Evolutionary conservation across 2,113 vertebrate species (phyloP), one percentile per base, ranked within the genome.

Genomic region (Lepisosteus oculatus): DNA sequence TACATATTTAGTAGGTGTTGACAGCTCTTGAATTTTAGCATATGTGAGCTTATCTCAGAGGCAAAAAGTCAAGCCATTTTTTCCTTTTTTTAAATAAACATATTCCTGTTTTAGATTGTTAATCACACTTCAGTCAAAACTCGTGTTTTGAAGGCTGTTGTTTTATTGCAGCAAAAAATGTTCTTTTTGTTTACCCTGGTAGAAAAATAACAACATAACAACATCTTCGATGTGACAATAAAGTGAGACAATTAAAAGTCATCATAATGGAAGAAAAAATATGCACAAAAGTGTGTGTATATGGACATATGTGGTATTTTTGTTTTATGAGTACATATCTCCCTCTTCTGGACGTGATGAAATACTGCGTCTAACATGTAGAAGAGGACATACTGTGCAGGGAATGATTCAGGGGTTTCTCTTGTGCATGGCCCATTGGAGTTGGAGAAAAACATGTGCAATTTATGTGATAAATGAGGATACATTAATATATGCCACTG

Each of bases 381-480:
- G 17, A 11, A 55, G 8, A 72, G n/a, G 44, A 54, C 17, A 74
- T 17, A 65, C 8, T n/a, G 61, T 41, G 61, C 51, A 57, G 51
- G 61, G 51, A 57, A 74, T 74, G 65, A 69, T 74, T 74, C 61
- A 65, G 56, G 61, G 62, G 54, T 69, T 70, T 65, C 73, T 74
- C 41, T 47, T 70, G 47, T 65, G 65, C 59, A 69, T 54, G 67
- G 43, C 70, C 69, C 67, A 74, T 74, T 74, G 70, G 55, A 64
- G 57, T 69, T 11, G 17, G 13, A 45, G 73, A 9, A 56, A 68
- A 68, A 70, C 29, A 8, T 74, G 61, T 69, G 67, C 68, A 70
- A 70, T 74, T 69, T 69, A 68, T 65, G 43, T 74, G 73, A 74
- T 56, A 74, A 68, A 74, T 74, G 61, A 65, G 43, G 42, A 44